These are phyloP conservation scores for Frieseomelitta varia DNA, from an alignment of 1,140 invertebrate genomes.

Conservation along the genomic window DNA sequence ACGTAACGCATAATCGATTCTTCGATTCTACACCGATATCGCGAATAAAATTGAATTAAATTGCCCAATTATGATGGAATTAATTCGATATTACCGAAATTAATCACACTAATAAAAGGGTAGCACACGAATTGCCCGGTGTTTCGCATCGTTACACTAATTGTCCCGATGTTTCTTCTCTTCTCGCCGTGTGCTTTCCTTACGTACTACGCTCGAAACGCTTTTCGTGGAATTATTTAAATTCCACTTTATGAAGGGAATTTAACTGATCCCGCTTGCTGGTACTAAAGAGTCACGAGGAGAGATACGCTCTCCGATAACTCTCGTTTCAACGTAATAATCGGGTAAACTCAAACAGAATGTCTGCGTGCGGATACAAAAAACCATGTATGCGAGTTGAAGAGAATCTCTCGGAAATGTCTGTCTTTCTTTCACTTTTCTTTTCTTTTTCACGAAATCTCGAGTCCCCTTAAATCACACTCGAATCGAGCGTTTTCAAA, in stretches of 20 bases:
- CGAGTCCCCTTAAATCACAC: neutral
- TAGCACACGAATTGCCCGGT: neutral
- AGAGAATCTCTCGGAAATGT: neutral
- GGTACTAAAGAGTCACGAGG: neutral
- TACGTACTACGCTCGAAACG: neutral
- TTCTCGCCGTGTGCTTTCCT: neutral
- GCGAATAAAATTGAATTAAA: conserved; percentile 2
- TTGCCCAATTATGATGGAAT: neutral
- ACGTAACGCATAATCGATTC: too few relatives aligned
- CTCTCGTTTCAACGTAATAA: conserved; percentile 58
- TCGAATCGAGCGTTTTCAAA: neutral
- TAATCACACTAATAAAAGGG: conserved; percentile 9
- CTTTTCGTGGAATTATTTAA: neutral
- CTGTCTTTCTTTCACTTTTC: neutral
- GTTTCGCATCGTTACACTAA: neutral
- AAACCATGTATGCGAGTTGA: too few relatives aligned
- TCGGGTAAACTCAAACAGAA: conserved; percentile 68
- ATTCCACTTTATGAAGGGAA: neutral
- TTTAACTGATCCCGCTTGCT: conserved; percentile 4
- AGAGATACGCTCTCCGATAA: neutral
- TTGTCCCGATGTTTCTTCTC: neutral
- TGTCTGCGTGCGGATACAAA: conserved; percentile 20
- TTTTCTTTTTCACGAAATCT: neutral
- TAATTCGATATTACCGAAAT: conserved; percentile 6
- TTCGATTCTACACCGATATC: neutral